Evolutionary conservation across 2,113 vertebrate genomes (phyloP).

Genomic region (Dicentrarchus labrax): DNA sequence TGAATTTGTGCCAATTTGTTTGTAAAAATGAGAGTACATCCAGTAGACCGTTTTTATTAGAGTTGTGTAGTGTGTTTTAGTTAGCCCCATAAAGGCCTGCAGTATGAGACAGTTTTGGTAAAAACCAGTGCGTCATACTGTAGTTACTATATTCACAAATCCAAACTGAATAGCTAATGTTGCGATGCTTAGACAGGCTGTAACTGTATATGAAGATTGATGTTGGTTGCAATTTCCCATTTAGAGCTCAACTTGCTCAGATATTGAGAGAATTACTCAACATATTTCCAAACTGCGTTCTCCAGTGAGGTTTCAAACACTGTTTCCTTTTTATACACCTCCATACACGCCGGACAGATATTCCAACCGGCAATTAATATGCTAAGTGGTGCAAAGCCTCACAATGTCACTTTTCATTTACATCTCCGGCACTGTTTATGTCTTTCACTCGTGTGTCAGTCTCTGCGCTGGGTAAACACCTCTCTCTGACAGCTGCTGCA

Average conservation of each 20-base stretch:
- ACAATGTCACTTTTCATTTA: constrained; percentile 81
- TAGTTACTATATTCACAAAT: constrained; percentile 12
- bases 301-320: constrained; percentile 45
- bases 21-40: background rate
- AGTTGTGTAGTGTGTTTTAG: background rate
- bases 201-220: constrained; percentile 36
- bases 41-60: background rate
- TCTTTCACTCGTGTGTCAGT: constrained; percentile 58
- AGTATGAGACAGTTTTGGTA: constrained; percentile 5
- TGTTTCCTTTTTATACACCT: constrained; percentile 43
- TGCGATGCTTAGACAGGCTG: background rate
- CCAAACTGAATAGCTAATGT: constrained; percentile 14
- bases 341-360: constrained; percentile 36
- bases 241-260: constrained; percentile 11
- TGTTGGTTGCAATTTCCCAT: constrained; percentile 13
- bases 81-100: background rate
- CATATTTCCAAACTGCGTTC: constrained; percentile 42
- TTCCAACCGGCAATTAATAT: constrained; percentile 71
- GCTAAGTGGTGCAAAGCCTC: constrained; percentile 68
- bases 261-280: constrained; percentile 40
- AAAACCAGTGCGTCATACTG: constrained; percentile 11
- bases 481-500: constrained; percentile 62
- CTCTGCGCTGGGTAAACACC: constrained; percentile 59
- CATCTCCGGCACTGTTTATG: constrained; percentile 59
- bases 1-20: background rate